Conservation (phyloP, 2,888 invertebrate genomes). For the Agonopterix subpropinquella region DNA sequence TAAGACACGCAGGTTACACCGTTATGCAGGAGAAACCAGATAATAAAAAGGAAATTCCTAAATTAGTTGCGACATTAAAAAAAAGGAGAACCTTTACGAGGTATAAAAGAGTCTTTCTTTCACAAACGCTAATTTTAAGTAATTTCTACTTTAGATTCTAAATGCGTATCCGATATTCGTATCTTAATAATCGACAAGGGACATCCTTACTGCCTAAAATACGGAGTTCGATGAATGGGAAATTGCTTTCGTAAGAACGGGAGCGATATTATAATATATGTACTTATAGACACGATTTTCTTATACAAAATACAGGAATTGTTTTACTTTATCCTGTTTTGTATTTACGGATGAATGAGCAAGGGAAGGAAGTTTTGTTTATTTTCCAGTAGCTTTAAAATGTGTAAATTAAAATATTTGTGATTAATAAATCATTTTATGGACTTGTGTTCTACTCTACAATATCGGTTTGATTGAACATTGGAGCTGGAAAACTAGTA, state of each 20-base stretch:
- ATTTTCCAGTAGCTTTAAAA: no score
- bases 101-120: no score
- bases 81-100: no score
- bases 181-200: neutral
- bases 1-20: no score
- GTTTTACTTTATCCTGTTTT: slow-evolving; percentile 12
- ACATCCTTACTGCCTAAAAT: slow-evolving; percentile 27
- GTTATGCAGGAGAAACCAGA: no score
- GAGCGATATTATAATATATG: slow-evolving; percentile 49
- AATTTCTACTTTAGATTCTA: neutral
- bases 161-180: neutral
- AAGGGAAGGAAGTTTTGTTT: slow-evolving; percentile 1
- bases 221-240: slow-evolving; percentile 53
- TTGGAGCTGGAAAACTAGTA: no score
- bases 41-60: no score
- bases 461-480: no score
- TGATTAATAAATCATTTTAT: slow-evolving; percentile 10
- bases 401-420: no score
- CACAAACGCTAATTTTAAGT: no score
- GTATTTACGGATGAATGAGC: slow-evolving; percentile 4
- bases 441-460: neutral
- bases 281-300: no score
- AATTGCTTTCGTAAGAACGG: slow-evolving; percentile 51
- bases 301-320: neutral
- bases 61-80: no score